Evolutionary conservation across 1,140 invertebrate genomes (phyloP), one percentile per base, ranked within the genome.

Genomic region (Calliphora vicina): DNA sequence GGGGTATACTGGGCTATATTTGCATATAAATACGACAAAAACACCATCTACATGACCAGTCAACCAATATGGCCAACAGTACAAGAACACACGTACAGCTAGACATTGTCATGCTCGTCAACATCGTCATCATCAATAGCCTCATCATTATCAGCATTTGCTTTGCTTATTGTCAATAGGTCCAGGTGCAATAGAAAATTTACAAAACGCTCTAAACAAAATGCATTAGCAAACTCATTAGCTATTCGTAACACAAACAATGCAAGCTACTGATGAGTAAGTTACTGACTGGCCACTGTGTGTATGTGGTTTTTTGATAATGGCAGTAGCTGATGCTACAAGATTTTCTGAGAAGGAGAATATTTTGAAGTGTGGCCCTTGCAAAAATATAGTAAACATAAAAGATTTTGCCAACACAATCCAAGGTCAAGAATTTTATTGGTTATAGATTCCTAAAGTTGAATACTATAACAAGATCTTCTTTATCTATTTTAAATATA

Each of bases 241-340:
- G n/a, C 25, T 78, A 78, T 78, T 78, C 74, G 42, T 43, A 78
- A 26, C 74, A 78, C 74, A 78, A 78, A 78, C 74, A 78, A 78
- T 78, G 43, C 74, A 23, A 20, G n/a, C 42, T 78, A 20, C 35
- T 78, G 74, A 78, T 78, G 74, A 78, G 42, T 57, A n/a, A 67
- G 74, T 45, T 45, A 78, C 13, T 45, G n/a, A 78, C 13, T 45
- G n/a, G 35, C 74, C 35, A 43, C 10, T 43, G 23, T 35, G 20
- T 78, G 8, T 17, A 20, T 35, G 35, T 35, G 12, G 45, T 10
- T 17, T 17, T 67, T 67, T 23, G 9, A 67, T 67, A 67, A 67
- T 1, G 0, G n/a, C 15, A 67, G 61, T 67, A 67, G 23, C 61
- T 35, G 61, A 12, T 5, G 42, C 12, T 43, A 6, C 12, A 43